phyloP scores from a whole-genome alignment of 2,888 invertebrate species.

The Pseudolycoriella hygida region DNA sequence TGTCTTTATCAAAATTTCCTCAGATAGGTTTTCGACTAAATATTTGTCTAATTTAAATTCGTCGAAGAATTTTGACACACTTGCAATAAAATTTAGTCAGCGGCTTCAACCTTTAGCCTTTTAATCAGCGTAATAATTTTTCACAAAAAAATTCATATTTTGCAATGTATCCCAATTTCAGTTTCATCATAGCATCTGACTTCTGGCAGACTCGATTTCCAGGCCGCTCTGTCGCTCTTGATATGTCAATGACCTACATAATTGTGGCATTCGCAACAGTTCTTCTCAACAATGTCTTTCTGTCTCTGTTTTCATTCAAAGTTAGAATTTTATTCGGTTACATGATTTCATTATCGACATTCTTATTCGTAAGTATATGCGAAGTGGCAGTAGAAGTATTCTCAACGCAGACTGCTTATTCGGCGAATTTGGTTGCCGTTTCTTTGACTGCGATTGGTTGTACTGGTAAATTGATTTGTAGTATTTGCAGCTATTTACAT shows the following conservation, averaged over 20 bases:
- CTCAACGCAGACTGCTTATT: constrained; percentile 58
- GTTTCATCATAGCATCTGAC: constrained; percentile 87
- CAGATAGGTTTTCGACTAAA: too few species aligned
- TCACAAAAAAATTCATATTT: too few species aligned
- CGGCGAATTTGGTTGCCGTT: constrained; percentile 65
- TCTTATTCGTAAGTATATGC: constrained; percentile 67
- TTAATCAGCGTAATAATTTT: too few species aligned
- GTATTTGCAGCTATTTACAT: too few species aligned
- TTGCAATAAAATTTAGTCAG: too few species aligned
- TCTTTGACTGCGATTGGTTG: constrained; percentile 76
- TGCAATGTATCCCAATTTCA: constrained; percentile 28
- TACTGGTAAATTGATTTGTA: constrained; percentile 32
- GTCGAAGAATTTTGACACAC: too few species aligned
- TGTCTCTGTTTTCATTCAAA: constrained; percentile 65
- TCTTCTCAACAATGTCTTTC: constrained; percentile 63
- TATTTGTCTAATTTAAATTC: too few species aligned
- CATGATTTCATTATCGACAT: constrained; percentile 58
- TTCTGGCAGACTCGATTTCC: constrained; percentile 78
- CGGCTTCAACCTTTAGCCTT: too few species aligned
- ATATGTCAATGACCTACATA: constrained; percentile 84
- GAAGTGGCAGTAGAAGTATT: constrained; percentile 80
- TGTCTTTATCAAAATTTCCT: too few species aligned
- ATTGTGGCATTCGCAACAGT: constrained; percentile 79
- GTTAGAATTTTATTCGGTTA: constrained; percentile 79
- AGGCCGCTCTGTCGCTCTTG: constrained; percentile 71